These are phyloP conservation scores for Trinorchestia longiramus DNA, from an alignment of 1,140 invertebrate genomes.

Conservation along the genomic window DNA sequence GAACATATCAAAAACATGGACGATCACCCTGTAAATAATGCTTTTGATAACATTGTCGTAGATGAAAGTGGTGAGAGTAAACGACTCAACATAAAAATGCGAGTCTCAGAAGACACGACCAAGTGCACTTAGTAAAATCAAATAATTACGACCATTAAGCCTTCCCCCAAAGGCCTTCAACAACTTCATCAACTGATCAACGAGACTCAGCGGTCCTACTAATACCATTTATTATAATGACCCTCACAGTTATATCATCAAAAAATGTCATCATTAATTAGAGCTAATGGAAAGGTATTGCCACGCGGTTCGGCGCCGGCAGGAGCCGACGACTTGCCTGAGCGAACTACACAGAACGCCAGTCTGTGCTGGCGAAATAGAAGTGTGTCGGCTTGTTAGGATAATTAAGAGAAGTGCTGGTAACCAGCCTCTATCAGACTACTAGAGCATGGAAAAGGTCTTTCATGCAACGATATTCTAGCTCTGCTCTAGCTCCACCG, in stretches of 20 bases:
- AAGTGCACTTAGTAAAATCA: constrained; percentile 32
- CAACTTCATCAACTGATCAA: constrained; percentile 47
- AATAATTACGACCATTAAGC: constrained; percentile 27
- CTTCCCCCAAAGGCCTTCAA: constrained; percentile 36
- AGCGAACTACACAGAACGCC: no score
- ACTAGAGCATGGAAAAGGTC: not conserved
- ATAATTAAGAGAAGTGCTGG: not conserved
- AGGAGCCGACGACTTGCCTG: not conserved
- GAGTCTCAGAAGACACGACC: not conserved
- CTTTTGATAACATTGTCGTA: not conserved
- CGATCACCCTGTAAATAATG: not conserved
- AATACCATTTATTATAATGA: constrained; percentile 52
- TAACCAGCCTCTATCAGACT: not conserved
- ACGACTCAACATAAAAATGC: not conserved
- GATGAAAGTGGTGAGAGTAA: not conserved
- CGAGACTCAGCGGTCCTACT: constrained; percentile 11
- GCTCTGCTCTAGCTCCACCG: not conserved
- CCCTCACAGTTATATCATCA: constrained; percentile 34
- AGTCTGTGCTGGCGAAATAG: no score
- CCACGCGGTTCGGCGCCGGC: not conserved
- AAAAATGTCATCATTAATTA: constrained; percentile 54
- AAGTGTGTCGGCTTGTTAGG: not conserved
- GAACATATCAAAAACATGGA: not conserved
- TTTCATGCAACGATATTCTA: not conserved
- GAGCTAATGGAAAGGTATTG: constrained; percentile 43